Evolutionary conservation across 2,113 vertebrate genomes (phyloP).

Genomic region (Raphicerus campestris): DNA sequence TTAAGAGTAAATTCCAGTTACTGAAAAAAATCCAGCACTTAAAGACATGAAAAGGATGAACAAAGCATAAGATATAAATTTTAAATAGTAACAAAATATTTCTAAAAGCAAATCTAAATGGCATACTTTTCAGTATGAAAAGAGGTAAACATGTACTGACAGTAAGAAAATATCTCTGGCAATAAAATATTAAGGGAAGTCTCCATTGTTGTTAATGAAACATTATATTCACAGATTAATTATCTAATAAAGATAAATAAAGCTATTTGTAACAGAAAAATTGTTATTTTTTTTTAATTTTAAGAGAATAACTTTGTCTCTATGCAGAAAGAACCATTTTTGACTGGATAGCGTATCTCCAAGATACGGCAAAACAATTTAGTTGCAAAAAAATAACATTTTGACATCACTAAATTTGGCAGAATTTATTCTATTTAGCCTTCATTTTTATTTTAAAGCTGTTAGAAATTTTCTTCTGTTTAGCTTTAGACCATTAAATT

Average conservation of each 20-base stretch:
- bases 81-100: not conserved
- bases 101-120: not conserved
- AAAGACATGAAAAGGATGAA: not conserved
- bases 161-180: not conserved
- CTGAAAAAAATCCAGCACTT: not conserved
- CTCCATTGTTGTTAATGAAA: not conserved
- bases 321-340: not conserved
- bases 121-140: not conserved
- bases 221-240: not conserved
- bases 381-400: not conserved
- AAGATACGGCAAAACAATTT: not conserved
- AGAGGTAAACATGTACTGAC: not conserved
- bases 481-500: not conserved
- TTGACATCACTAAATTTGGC: not conserved
- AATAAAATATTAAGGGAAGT: not conserved
- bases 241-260: not conserved
- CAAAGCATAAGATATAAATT: not conserved
- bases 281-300: not conserved
- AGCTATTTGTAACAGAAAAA: not conserved
- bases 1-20: not conserved
- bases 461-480: not conserved
- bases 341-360: not conserved
- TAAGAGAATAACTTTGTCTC: not conserved
- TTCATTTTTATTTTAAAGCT: not conserved
- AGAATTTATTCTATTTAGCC: not conserved